Evolutionary conservation across 2,888 invertebrate species (phyloP), one percentile per base, ranked within the genome.

Genomic region (Plutella xylostella): DNA sequence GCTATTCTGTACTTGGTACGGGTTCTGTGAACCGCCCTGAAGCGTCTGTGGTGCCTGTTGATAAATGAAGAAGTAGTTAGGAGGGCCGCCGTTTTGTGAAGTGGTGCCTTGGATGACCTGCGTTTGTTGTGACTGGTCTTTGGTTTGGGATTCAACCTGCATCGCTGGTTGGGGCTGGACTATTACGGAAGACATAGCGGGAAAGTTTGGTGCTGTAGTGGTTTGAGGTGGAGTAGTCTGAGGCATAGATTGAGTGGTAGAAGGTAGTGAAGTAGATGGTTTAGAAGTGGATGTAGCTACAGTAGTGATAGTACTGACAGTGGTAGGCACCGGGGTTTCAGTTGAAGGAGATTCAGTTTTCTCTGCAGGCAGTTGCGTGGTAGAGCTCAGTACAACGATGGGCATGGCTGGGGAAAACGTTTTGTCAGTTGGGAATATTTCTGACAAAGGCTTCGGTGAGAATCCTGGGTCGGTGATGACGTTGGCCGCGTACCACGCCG

Each of bases 401-500:
- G 75, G 72, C 46, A 69, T 68, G 28, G 60, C 57, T 42, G 71
- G 52, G 22, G 75, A 67, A 49, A 73, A 73, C 2, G 67, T 51
- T 7, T 34, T 34, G n/a, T 66, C 69, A 9, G 73, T 72, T 12
- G 79, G 61, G 56, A 83, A 82, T 53, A 82, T 58, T 51, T 80
- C 79, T 15, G 76, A 65, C 38, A 82, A 62, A 11, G 80, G 65
- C 55, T 73, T 76, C 25, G 77, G 80, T 43, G 78, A 71, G 50
- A 65, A 78, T 37, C 47, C 55, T 45, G 64, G 69, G 47, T 80
- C 74, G 53, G 65, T 78, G 55, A 80, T 70, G 15, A 68, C 64
- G 55, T 82, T 82, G 34, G 79, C 79, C 34, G 78, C 68, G 59
- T 72, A 79, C 82, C 82, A 83, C 38, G 61, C 49, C 56, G 70